These are phyloP conservation scores for Origma solitaria DNA, from an alignment of 2,113 vertebrate species.

Conservation along the genomic window DNA sequence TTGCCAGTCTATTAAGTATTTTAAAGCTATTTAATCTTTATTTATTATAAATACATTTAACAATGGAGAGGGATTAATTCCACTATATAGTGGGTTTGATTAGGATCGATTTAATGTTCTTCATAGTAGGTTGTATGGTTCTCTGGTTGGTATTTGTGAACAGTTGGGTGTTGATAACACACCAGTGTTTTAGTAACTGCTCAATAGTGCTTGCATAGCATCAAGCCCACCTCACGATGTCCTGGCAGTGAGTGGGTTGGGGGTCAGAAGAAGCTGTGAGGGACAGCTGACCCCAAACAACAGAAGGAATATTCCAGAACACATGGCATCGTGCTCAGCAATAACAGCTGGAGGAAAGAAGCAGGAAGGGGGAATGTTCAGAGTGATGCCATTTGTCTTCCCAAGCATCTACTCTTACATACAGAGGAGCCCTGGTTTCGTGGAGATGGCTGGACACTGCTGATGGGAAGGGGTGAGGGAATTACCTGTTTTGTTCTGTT, in stretches of 20 bases:
- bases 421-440: background rate
- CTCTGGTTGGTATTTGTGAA: background rate
- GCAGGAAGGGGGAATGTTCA: background rate
- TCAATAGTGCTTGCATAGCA: background rate
- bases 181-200: background rate
- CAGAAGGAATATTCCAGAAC: background rate
- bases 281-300: background rate
- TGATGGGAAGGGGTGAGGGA: background rate
- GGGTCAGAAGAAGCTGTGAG: background rate
- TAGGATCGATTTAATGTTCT: background rate
- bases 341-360: background rate
- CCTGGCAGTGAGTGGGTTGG: background rate
- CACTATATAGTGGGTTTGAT: background rate
- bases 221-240: background rate
- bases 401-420: background rate
- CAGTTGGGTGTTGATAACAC: background rate
- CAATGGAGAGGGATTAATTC: background rate
- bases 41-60: background rate
- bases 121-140: background rate
- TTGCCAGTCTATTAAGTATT: background rate
- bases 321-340: rapidly evolving
- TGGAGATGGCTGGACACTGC: background rate
- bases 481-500: background rate
- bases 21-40: background rate
- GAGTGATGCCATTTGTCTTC: background rate